Conservation (phyloP, 2,113 vertebrate species). For the Rhinolophus sinicus region DNA sequence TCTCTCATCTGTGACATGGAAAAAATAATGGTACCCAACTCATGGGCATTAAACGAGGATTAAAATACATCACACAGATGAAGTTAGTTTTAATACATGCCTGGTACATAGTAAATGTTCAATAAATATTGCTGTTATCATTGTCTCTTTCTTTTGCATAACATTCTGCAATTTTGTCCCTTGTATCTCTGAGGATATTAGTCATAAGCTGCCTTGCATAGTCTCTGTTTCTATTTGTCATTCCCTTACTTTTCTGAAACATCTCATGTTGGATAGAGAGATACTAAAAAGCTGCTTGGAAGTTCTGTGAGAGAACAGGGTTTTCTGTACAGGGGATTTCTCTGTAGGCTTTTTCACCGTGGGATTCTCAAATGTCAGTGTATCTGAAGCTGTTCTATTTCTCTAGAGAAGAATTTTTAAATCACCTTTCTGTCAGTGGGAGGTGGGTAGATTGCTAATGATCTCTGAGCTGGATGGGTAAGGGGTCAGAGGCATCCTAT, state of each 20-base stretch:
- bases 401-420: not conserved
- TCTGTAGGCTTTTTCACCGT: not conserved
- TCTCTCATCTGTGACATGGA: not conserved
- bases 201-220: not conserved
- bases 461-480: not conserved
- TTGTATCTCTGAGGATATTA: not conserved
- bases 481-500: not conserved
- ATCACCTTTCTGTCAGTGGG: not conserved
- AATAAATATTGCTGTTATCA: not conserved
- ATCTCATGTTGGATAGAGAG: not conserved
- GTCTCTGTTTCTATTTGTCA: not conserved
- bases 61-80: not conserved
- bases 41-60: not conserved
- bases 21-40: not conserved
- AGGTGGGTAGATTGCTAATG: not conserved
- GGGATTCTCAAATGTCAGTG: not conserved
- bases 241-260: not conserved
- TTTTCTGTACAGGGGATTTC: not conserved
- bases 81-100: not conserved
- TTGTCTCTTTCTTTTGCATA: not conserved
- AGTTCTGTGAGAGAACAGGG: not conserved
- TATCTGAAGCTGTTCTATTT: not conserved
- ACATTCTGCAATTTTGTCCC: not conserved
- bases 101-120: not conserved
- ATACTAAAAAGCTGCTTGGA: not conserved